Evolutionary conservation across 2,797 vertebrate species (phyloP), one percentile per base, ranked within the genome.

Genomic region (Myiotriccus ornatus): DNA sequence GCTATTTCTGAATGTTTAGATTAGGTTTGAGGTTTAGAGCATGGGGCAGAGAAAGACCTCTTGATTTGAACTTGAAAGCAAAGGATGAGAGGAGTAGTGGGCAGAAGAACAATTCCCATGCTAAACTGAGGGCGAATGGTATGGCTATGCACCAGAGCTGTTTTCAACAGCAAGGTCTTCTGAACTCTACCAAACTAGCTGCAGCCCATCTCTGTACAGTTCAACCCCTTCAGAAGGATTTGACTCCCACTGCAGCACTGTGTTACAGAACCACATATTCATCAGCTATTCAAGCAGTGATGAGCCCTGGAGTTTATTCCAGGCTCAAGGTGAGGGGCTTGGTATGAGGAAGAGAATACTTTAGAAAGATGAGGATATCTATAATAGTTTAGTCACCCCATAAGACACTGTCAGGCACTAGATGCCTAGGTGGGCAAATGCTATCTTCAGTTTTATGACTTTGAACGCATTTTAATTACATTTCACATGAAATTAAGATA

Each of bases 401-500:
- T 39, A 64, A 84, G 35, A 55, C 27, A 35, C 2, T 59, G 27
- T n/a, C 53, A 74, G 41, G 35, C n/a, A 50, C 7, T 25, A 52
- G 53, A 22, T 82, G 14, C 20, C 18, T 50, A 63, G 24, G 28
- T 77, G 23, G 37, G 30, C 6, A 95, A 87, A 46, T 55, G 27
- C 10, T 59, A 9, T 69, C 37, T 94, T 96, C 67, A 44, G 12
- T 88, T 95, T 89, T 89, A 84, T 46, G 28, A 69, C 60, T 78
- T 89, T 91, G 64, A 73, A 90, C 24, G 81, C 17, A 25, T 39
- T 39, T 84, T 90, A 84, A 65, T 47, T 92, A 18, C 53, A 73
- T 77, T 88, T 73, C 78, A 91, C 84, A 87, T 65, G 23, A 94
- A 95, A 77, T 78, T 15, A 44, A 93, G 89, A 53, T 22, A 77